phyloP scores from a whole-genome alignment of 1,140 invertebrate species.

The Wasmannia auropunctata region DNA sequence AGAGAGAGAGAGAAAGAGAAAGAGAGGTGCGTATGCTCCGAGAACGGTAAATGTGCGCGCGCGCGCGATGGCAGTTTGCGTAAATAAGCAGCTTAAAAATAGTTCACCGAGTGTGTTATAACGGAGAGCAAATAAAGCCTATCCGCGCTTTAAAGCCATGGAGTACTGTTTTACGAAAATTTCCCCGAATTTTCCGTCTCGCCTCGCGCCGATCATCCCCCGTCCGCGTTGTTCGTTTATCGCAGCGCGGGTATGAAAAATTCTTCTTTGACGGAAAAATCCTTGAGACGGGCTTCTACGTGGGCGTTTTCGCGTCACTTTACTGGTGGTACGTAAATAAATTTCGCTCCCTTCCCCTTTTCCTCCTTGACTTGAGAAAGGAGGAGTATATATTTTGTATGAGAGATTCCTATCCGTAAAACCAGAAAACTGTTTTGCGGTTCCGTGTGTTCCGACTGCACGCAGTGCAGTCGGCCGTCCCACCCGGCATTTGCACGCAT shows the following conservation, averaged over 20 bases:
- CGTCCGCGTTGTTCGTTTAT: background rate
- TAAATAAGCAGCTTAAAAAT: conserved; percentile 59
- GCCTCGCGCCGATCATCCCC: too few species aligned
- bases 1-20: background rate
- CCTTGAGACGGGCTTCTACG: background rate
- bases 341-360: background rate
- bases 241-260: too few species aligned
- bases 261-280: too few species aligned
- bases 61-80: conserved; percentile 39
- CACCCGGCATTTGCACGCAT: too few species aligned
- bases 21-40: too few species aligned
- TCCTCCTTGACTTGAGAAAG: background rate
- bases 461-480: too few species aligned
- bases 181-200: too few species aligned
- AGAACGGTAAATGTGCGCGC: background rate
- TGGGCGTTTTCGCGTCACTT: background rate
- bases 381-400: background rate
- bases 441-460: too few species aligned
- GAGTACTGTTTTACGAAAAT: background rate
- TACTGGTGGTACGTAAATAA: background rate
- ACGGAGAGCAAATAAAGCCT: conserved; percentile 48
- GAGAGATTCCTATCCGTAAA: background rate
- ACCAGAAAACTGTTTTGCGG: background rate
- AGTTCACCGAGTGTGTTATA: conserved; percentile 38
- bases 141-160: conserved; percentile 35